Conservation (phyloP, 1,140 invertebrate species). For the Mylabris phalerata region DNA sequence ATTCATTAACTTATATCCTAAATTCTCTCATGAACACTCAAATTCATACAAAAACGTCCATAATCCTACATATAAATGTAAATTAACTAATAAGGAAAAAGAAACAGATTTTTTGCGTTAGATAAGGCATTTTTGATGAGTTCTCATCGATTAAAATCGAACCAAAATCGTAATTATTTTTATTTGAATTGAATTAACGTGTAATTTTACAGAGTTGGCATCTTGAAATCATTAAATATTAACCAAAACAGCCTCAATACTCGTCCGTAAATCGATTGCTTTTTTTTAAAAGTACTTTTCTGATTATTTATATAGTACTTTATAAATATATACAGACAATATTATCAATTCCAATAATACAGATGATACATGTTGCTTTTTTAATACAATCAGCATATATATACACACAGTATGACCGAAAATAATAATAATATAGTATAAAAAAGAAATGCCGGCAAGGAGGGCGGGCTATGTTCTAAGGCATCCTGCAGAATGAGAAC, state of each 20-base stretch:
- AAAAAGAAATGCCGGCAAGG: constrained; percentile 12
- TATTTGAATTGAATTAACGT: not conserved
- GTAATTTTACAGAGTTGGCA: constrained; percentile 10
- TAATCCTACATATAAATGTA: not conserved
- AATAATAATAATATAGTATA: constrained; percentile 7
- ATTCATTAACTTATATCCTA: constrained; percentile 9
- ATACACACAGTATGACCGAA: not conserved
- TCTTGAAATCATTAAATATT: constrained; percentile 7
- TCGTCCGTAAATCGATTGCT: constrained; percentile 4
- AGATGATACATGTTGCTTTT: not conserved
- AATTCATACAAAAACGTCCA: constrained; percentile 3
- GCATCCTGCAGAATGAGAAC: constrained; percentile 13
- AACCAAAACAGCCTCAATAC: constrained; percentile 11
- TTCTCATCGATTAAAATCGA: too few species aligned
- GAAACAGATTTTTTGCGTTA: not conserved
- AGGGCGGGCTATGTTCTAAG: constrained; percentile 16
- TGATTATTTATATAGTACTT: not conserved
- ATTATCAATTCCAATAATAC: constrained; percentile 16
- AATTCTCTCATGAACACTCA: constrained; percentile 1
- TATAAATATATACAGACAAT: constrained; percentile 14
- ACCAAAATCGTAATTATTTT: too few species aligned
- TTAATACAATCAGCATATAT: too few species aligned
- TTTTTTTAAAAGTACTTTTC: not conserved
- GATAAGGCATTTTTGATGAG: too few species aligned
- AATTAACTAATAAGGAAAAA: constrained; percentile 1